Evolutionary conservation across 53 echinoderm and acorn worm genomes (phyloP), one percentile per base, ranked within the genome.

Genomic region (Antedon mediterranea): DNA sequence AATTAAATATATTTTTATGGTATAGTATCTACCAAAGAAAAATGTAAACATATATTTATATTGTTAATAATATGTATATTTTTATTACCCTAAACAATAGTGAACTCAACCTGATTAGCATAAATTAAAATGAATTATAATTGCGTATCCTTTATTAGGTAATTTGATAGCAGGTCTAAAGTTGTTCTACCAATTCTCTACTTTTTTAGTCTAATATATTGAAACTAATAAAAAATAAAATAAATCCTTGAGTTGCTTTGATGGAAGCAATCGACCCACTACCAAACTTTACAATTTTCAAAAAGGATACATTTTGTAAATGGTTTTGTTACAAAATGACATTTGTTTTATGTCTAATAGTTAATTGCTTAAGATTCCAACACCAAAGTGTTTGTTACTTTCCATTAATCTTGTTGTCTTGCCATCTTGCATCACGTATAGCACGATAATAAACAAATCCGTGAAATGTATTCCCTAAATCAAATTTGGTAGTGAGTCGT

Each of bases 401-500:
- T 23, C 57, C 57, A 57, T 57, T 8, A 26, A 18, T 57, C 57
- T 57, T 57, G 14, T 26, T 57, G 57, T 57, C 23, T 8, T 8
- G 57, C 20, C 9, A 57, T 57, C 57, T 18, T 57, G 57, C 57
- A 11, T 57, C 57, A 57, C 20, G 57, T 2, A 3, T 57, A 57
- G 57, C 57, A 57, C 14, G 20, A 57, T 57, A 15, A 57, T 37
- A 57, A 57, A 18, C 57, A 18, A 13, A 57, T 57, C 57, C 57
- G 57, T 23, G 57, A 57, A 57, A 11, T 57, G 57, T 57, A 57
- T 57, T 57, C 23, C 57, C 20, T 57, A 57, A 57, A 13, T 57
- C 57, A 57, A 57, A 57, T 57, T 57, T 57, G 57, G 57, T 57
- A 57, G 57, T 57, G 57, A 57, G 57, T 57, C 57, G 57, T 57